Conservation (phyloP, 2,797 vertebrate genomes). For the Thunnus albacares region DNA sequence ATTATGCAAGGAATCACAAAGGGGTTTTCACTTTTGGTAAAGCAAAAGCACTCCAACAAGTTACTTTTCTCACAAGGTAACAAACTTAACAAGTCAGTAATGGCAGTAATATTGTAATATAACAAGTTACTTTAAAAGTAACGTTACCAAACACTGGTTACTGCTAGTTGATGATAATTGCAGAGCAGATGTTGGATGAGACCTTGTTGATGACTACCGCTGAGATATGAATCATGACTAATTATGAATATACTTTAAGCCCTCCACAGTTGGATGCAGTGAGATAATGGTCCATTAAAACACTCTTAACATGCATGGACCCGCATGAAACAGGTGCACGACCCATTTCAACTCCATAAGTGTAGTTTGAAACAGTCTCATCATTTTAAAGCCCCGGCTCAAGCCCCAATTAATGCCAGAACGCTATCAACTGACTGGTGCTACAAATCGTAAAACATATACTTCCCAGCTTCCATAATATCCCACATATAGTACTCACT, state of each 20-base stretch:
- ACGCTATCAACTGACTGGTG: conserved; percentile 6
- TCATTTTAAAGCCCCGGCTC: conserved; percentile 35
- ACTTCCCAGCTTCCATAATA: conserved; percentile 3
- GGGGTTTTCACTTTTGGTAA: too few species aligned
- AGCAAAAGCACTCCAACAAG: too few species aligned
- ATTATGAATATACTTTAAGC: conserved; percentile 64
- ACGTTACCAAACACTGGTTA: background rate
- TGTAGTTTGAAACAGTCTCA: conserved; percentile 46
- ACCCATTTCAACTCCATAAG: conserved; percentile 47
- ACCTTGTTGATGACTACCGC: conserved; percentile 44
- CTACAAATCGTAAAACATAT: background rate
- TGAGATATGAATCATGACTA: conserved; percentile 60
- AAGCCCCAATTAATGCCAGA: conserved; percentile 16
- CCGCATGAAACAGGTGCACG: conserved; percentile 56
- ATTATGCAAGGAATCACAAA: too few species aligned
- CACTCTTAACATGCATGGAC: conserved; percentile 47
- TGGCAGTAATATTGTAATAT: too few species aligned
- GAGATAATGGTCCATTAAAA: conserved; percentile 69
- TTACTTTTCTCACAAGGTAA: too few species aligned
- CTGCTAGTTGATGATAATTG: conserved; percentile 30
- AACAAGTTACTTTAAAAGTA: too few species aligned
- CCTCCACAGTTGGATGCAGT: conserved; percentile 44
- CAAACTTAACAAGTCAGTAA: too few species aligned
- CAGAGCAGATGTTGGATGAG: conserved; percentile 56
- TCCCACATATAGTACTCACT: background rate